Evolutionary conservation across 2,888 invertebrate species (phyloP).

Genomic region (Muschampia plurimacula): DNA sequence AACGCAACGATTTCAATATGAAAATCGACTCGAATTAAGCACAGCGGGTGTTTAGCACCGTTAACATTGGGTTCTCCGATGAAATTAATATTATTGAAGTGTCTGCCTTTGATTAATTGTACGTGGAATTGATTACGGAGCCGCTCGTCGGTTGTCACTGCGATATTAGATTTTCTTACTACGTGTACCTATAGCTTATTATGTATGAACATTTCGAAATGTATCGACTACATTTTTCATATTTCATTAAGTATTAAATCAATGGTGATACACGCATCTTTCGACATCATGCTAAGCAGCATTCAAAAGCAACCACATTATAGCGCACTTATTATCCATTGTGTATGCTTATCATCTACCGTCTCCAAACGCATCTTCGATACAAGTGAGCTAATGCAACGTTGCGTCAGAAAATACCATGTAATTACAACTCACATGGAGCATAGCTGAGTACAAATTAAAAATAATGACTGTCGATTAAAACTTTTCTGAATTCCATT

Average conservation of each 20-base stretch:
- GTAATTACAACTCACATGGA: constrained; percentile 59
- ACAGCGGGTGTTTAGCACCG: constrained; percentile 48
- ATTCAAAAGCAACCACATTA: constrained; percentile 20
- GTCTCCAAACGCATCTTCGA: constrained; percentile 43
- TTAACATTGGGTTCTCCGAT: constrained; percentile 47
- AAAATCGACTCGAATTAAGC: constrained; percentile 49
- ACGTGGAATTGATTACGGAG: constrained; percentile 56
- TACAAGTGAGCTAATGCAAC: constrained; percentile 49
- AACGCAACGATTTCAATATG: constrained; percentile 60
- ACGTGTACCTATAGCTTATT: constrained; percentile 12
- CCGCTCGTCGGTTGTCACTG: constrained; percentile 48
- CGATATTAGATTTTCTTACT: constrained; percentile 36
- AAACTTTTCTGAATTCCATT: constrained; percentile 73
- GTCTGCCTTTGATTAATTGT: constrained; percentile 65
- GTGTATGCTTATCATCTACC: constrained; percentile 35
- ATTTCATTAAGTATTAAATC: constrained; percentile 32
- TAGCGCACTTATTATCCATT: constrained; percentile 36
- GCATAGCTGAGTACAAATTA: constrained; percentile 64
- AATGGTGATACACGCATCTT: constrained; percentile 14
- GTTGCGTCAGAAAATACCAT: constrained; percentile 52
- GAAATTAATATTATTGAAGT: constrained; percentile 60
- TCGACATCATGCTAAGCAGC: constrained; percentile 27
- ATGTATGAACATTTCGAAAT: constrained; percentile 24
- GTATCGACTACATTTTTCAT: constrained; percentile 27
- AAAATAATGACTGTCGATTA: constrained; percentile 71